Evolutionary conservation across 2,113 vertebrate species (phyloP).

Genomic region (Gavia stellata): DNA sequence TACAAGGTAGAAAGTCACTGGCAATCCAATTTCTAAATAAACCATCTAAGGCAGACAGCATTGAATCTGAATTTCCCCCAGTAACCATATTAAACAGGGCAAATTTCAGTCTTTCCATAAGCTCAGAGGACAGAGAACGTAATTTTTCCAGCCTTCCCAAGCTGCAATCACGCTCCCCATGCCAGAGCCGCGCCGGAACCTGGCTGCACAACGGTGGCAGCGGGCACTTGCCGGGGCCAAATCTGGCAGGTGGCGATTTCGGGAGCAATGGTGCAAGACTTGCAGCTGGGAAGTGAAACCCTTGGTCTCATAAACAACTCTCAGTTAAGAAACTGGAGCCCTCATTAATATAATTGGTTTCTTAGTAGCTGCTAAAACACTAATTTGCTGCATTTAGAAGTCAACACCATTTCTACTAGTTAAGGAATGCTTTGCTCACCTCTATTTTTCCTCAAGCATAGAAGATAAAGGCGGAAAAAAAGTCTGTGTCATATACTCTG

Average conservation of each 20-base stretch:
- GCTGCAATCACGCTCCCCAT: neutral
- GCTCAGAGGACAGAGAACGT: neutral
- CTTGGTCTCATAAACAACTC: neutral
- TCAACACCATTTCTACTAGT: neutral
- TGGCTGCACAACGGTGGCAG: accelerated
- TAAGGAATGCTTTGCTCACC: neutral
- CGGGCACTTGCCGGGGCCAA: neutral
- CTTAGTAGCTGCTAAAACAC: neutral
- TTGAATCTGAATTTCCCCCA: neutral
- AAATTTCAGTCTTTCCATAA: neutral
- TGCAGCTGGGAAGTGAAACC: neutral
- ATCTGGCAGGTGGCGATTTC: neutral
- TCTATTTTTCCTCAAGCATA: neutral
- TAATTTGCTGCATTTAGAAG: neutral
- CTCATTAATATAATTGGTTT: neutral
- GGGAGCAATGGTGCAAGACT: neutral
- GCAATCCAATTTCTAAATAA: neutral
- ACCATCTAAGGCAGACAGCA: neutral
- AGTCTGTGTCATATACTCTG: neutral
- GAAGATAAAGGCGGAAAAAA: neutral
- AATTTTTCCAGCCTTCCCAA: neutral
- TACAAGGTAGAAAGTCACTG: neutral
- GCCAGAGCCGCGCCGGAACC: neutral
- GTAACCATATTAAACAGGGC: neutral
- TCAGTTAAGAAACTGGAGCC: neutral